These are phyloP conservation scores for Chorisops tibialis DNA, from an alignment of 2,888 invertebrate species.

Conservation along the genomic window DNA sequence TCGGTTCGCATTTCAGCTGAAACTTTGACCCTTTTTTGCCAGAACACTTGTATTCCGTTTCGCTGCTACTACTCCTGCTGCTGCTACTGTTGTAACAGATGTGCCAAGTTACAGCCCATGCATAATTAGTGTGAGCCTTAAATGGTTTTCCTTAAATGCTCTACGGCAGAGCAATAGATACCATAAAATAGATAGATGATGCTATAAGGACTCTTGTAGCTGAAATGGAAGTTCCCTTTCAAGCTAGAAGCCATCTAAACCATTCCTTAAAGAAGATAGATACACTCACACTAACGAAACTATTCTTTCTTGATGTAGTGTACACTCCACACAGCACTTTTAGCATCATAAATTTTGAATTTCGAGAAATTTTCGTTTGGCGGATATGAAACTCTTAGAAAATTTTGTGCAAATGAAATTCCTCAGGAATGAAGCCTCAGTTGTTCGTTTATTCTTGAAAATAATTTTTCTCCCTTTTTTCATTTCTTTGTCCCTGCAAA, in stretches of 20 bases:
- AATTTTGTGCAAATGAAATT: constrained; percentile 17
- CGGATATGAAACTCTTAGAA: constrained; percentile 8
- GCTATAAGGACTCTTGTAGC: background rate
- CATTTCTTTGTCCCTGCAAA: no score
- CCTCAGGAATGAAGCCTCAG: background rate
- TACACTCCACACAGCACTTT: background rate
- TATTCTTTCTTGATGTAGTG: no score
- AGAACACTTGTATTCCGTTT: background rate
- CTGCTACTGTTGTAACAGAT: no score
- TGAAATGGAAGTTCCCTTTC: background rate
- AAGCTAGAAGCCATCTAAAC: no score
- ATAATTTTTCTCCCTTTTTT: no score
- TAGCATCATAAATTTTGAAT: constrained; percentile 22
- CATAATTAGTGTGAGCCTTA: constrained; percentile 25
- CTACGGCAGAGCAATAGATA: background rate
- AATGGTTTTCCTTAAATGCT: constrained; percentile 5
- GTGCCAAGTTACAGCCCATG: constrained; percentile 22
- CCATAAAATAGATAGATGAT: constrained; percentile 14
- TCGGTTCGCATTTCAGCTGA: no score
- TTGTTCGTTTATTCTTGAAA: background rate
- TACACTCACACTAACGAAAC: no score
- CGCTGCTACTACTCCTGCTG: no score
- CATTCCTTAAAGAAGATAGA: no score
- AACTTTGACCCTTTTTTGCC: no score
- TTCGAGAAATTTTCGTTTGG: constrained; percentile 3